A percentile compares a stretch with the other conserved stretches of the same genome.
These are phyloP conservation scores for Rallus crepitans DNA, from an alignment of 2,797 vertebrate species.

Conservation along the genomic window DNA sequence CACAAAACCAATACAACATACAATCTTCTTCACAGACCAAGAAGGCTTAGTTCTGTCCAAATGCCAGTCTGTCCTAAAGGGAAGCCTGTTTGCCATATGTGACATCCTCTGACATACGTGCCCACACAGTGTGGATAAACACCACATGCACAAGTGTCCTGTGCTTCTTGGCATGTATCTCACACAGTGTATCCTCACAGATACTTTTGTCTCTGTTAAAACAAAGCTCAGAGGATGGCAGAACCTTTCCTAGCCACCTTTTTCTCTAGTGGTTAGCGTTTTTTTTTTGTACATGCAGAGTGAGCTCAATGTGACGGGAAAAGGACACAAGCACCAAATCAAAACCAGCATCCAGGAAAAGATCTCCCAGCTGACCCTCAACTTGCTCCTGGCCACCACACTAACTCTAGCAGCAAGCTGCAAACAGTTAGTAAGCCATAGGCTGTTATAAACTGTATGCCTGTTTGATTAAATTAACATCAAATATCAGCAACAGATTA, in stretches of 20 bases:
- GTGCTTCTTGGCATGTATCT: not conserved
- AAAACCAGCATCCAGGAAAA: not conserved
- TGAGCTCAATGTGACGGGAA: not conserved
- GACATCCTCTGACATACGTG: not conserved
- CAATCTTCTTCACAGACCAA: not conserved
- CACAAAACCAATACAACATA: not conserved
- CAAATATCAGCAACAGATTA: not conserved
- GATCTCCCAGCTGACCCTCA: not conserved
- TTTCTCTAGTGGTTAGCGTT: not conserved
- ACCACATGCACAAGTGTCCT: not conserved
- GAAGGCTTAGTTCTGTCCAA: not conserved
- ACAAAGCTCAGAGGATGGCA: not conserved
- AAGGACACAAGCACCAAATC: not conserved
- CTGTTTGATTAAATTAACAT: not conserved
- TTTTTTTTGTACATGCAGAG: rapidly evolving
- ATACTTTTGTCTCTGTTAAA: not conserved
- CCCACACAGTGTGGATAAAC: not conserved
- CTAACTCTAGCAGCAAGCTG: not conserved
- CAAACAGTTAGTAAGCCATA: not conserved
- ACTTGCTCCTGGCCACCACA: not conserved
- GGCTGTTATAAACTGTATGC: not conserved
- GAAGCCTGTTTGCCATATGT: not conserved
- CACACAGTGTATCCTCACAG: not conserved
- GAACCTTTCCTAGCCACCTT: not conserved
- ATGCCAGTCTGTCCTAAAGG: not conserved